Conservation (phyloP, 2,113 vertebrate species). For the Eulemur macaco region DNA sequence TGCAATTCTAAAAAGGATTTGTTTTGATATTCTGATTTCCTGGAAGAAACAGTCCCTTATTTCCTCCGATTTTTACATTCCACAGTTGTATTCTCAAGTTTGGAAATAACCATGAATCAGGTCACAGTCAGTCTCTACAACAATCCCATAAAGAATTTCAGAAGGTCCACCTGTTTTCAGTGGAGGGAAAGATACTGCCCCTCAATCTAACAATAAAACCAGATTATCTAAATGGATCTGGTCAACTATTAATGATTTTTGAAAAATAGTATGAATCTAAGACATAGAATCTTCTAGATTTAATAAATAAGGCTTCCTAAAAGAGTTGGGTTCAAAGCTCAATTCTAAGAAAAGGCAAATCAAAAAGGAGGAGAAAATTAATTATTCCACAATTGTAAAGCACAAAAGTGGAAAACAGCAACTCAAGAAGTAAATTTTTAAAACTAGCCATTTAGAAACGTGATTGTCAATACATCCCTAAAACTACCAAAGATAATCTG, state of each 20-base stretch:
- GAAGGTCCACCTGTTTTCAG: background rate
- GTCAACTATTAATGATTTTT: background rate
- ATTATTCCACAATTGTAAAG: background rate
- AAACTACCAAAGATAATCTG: background rate
- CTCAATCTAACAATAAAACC: background rate
- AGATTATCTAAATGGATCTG: background rate
- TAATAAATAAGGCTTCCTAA: constrained; percentile 13
- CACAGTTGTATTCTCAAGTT: constrained; percentile 15
- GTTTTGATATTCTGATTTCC: background rate
- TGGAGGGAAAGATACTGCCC: background rate
- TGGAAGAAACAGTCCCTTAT: background rate
- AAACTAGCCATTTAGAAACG: background rate
- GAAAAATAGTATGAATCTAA: background rate
- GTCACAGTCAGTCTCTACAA: background rate
- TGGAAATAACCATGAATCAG: background rate
- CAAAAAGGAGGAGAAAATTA: constrained; percentile 17
- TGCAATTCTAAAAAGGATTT: background rate
- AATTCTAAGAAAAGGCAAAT: constrained; percentile 23
- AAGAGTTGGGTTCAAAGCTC: constrained; percentile 12
- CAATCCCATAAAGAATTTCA: background rate
- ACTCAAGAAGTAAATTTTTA: background rate
- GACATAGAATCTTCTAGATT: background rate
- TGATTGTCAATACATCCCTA: background rate
- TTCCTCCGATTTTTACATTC: constrained; percentile 1
- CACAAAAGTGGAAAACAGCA: background rate